Evolutionary conservation across 1,140 invertebrate species (phyloP), one percentile per base, ranked within the genome.

Genomic region (Caenorhabditis elegans): DNA sequence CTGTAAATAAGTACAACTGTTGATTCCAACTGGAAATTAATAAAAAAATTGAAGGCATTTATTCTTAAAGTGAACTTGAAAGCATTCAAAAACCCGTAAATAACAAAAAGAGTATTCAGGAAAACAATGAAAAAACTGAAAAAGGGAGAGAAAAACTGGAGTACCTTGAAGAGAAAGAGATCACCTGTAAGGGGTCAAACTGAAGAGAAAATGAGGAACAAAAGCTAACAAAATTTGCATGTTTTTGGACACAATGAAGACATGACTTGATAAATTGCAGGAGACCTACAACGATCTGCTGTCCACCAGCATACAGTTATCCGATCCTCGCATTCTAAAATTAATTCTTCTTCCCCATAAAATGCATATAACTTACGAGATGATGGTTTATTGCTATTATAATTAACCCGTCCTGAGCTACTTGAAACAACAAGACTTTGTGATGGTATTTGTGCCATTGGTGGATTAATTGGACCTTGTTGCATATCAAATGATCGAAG

Each of bases 281-380:
- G 86, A 39, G 89, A 85, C 46, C 85, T 76, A 55, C 88, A 89
- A 2, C 88, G 79, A 47, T 90, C 89, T 19, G 90, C 86, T 11
- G 89, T 90, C 88, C 88, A 89, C 88, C 88, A 89, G 75, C 88
- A 89, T 3, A 89, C 88, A 15, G 88, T 89, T 51, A 89, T 89
- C 26, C 82, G 34, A 43, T 89, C 88, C 48, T 89, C 87, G 82
- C 88, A 89, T 8, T 79, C 87, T 84, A 46, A 26, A 82, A 53
- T 43, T 28, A 28, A 78, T 11, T 11, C 1, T 0, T 51, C 6
- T 24, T 46, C 1, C 4, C 17, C 19, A 22, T 22, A 4, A 76
- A 76, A 76, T 46, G 13, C 48, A 34, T 2, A 8, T 22, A 55
- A 28, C 53, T 79, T 60, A 55, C 26, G 39, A 55, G 36, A 46